Conservation (phyloP, 1,140 invertebrate species). For the Tenebrio molitor region DNA sequence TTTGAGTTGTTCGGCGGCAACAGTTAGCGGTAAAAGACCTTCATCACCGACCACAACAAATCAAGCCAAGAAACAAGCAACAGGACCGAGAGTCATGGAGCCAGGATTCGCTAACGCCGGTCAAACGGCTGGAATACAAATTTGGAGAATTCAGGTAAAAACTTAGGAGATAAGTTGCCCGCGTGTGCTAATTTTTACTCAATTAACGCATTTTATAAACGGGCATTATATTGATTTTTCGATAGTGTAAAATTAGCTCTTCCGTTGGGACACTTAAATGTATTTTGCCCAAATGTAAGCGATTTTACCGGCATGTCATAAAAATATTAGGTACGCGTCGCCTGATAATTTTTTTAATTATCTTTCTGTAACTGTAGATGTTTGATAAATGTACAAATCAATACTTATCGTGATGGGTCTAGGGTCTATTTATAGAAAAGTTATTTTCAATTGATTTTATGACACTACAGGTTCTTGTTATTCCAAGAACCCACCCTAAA, state of each 20-base stretch:
- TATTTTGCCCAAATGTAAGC: too few species aligned
- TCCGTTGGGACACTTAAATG: too few species aligned
- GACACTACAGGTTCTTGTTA: too few species aligned
- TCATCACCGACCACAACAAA: conserved; percentile 12
- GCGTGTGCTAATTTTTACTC: too few species aligned
- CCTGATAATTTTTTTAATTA: conserved; percentile 11
- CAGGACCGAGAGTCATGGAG: conserved; percentile 65
- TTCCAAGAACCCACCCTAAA: too few species aligned
- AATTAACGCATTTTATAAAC: too few species aligned
- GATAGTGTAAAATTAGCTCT: conserved; percentile 1
- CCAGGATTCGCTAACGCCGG: conserved; percentile 76
- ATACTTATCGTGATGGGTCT: conserved; percentile 24
- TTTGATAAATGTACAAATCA: conserved; percentile 6
- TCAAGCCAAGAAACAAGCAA: conserved; percentile 20
- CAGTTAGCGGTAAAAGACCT: conserved; percentile 34
- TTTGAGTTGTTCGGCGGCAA: conserved; percentile 38
- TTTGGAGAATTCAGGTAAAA: conserved; percentile 79
- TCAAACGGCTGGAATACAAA: conserved; percentile 72
- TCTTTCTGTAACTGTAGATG: conserved; percentile 25
- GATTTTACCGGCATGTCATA: too few species aligned
- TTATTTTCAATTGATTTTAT: not conserved
- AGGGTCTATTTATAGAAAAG: conserved; percentile 26
- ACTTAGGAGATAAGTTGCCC: too few species aligned
- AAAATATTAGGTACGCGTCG: too few species aligned
- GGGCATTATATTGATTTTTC: conserved; percentile 37